Conservation (phyloP, 2,797 vertebrate genomes). For the Acropternis orthonyx region DNA sequence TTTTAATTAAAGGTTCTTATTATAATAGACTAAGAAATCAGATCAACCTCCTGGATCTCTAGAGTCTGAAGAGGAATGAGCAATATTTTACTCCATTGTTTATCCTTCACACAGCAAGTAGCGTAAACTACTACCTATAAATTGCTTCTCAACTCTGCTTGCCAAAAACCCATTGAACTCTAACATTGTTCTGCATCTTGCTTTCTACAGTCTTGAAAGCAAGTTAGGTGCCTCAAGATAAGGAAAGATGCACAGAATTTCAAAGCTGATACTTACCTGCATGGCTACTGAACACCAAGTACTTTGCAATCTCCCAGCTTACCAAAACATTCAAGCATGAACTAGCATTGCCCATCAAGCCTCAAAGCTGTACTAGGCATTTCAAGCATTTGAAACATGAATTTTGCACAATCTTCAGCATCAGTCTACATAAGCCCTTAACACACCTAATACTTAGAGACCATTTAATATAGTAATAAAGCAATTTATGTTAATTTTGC, state of each 20-base stretch:
- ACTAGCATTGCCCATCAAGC: neutral
- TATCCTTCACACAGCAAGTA: neutral
- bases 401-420: neutral
- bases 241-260: neutral
- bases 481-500: neutral
- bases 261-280: neutral
- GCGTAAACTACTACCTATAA: neutral
- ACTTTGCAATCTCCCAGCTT: neutral
- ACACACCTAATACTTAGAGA: neutral
- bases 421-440: neutral
- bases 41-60: neutral
- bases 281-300: neutral
- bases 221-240: neutral
- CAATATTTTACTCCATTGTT: neutral
- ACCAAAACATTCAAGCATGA: neutral
- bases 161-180: neutral
- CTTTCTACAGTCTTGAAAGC: neutral
- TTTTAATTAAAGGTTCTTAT: neutral
- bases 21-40: neutral
- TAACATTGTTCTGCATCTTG: neutral
- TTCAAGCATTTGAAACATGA: rapidly evolving
- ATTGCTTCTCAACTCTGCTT: neutral
- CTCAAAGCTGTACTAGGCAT: neutral
- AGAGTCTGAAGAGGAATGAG: neutral
- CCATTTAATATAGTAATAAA: neutral